These are phyloP conservation scores for Elephantulus edwardii DNA, from an alignment of 2,113 vertebrate species.

Conservation along the genomic window DNA sequence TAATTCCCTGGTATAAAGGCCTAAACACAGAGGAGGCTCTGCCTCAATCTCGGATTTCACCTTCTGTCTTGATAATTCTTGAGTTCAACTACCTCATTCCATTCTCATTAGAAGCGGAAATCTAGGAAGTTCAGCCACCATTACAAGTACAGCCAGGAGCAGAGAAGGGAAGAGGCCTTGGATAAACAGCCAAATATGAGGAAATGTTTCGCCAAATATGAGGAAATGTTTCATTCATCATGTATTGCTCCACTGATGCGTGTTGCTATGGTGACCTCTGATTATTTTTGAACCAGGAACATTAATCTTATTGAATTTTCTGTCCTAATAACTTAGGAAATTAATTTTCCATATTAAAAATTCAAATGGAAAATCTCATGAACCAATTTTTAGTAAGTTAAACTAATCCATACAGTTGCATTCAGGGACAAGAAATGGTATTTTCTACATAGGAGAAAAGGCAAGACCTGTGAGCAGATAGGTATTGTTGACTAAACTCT, in stretches of 20 bases:
- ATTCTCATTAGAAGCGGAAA: constrained; percentile 56
- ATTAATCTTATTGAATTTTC: constrained; percentile 69
- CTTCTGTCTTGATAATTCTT: neutral
- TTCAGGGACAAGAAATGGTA: constrained; percentile 45
- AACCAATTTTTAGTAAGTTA: constrained; percentile 65
- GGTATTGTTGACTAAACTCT: constrained; percentile 50
- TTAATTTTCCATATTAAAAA: constrained; percentile 82
- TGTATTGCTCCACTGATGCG: constrained; percentile 46
- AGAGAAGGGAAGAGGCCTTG: neutral
- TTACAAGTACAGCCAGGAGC: neutral
- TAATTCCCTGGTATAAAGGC: neutral
- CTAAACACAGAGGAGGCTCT: neutral
- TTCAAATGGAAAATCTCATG: constrained; percentile 59
- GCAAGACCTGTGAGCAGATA: constrained; percentile 26
- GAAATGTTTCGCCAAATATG: neutral
- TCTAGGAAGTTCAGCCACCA: neutral
- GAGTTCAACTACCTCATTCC: neutral
- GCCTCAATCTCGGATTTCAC: neutral
- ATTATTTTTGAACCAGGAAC: constrained; percentile 37
- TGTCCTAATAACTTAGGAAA: constrained; percentile 79
- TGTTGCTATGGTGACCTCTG: constrained; percentile 70
- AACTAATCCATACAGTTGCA: constrained; percentile 59
- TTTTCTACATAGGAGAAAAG: constrained; percentile 58
- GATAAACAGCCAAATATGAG: constrained; percentile 43
- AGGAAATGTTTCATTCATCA: neutral